Base-by-base conservation (phyloP, 2,888 invertebrate genomes). In the Coecobrya sp. region DNA sequence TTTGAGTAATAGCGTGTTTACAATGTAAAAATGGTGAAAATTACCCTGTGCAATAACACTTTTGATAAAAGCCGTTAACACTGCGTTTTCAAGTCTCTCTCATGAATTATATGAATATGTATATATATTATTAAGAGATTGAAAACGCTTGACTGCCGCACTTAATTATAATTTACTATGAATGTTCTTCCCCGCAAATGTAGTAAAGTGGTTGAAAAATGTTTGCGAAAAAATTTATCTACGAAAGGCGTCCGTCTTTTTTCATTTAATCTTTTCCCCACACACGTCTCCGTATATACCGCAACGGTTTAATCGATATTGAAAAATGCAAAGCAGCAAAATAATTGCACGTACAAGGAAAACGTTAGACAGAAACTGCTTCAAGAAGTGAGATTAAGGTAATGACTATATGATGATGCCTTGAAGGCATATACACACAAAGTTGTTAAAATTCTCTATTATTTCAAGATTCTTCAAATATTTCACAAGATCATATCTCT, bases 51-150 rank as follows among this genome's bases (percentile, higher is more conserved):
- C 16, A 1, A 1, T 36, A 55, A 55, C 55, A 81, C 27, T 81
- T 81, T 52, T 79, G 52, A 81, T 27, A 81, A 25, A 55, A 81
- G 81, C 81, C 81, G 81, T 81, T 81, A 81, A 81, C 81, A 81
- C 52, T 81, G n/a, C 55, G 19, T 55, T 59, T 5, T 59, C 7
- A 36, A 36, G 7, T 36, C 36, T 36, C 36, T 36, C 36, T 36
- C 7, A 36, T 36, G 36, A 36, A 36, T 36, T 36, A n/a, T 36
- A 36, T 36, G 36, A 36, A 36, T 36, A 7, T 36, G 36, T 36
- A 36, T 7, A 36, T 7, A 36, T 36, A 36, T 36, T 36, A 36
- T 4, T n/a, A 36, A 27, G 3, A 65, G 65, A 65, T 65, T 11
- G 19, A n/a, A 19, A 10, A 8, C 70, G 82, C 73, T 84, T 89